Percentiles rank a stretch among this genome's conserved stretches.
Evolutionary conservation across 1,140 invertebrate species (phyloP).

Genomic region (Monochamus saltuarius): DNA sequence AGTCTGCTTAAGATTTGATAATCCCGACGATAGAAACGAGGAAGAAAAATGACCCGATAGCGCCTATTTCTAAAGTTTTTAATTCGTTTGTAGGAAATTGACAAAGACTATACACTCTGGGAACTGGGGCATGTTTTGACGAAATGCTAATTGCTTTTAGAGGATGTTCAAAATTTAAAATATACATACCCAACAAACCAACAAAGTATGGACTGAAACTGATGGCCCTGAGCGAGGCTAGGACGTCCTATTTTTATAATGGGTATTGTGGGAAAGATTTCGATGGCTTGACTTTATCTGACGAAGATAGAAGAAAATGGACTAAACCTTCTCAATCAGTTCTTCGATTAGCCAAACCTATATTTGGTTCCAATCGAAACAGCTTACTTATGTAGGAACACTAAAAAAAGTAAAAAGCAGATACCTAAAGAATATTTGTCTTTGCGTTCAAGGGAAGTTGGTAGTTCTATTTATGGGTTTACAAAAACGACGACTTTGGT

Average conservation of each 20-base stretch:
- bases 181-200: constrained; percentile 25
- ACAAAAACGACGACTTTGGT: no score
- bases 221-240: constrained; percentile 18
- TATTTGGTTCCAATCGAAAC: constrained; percentile 4
- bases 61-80: no score
- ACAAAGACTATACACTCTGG: constrained; percentile 19
- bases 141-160: constrained; percentile 43
- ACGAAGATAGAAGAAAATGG: constrained; percentile 32
- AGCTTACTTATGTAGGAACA: no score
- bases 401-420: no score
- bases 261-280: constrained; percentile 10
- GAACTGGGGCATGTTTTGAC: constrained; percentile 43
- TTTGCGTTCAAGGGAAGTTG: no score
- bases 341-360: constrained; percentile 15
- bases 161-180: constrained; percentile 22
- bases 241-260: constrained; percentile 37
- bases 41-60: no score
- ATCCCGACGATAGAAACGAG: no score
- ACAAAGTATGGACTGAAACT: constrained; percentile 27
- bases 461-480: no score
- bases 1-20: no score
- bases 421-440: no score
- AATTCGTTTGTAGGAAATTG: no score
- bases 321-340: neutral
- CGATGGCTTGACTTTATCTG: neutral